These are phyloP conservation scores for Andrena fulva DNA, from an alignment of 2,888 invertebrate genomes.

Conservation along the genomic window DNA sequence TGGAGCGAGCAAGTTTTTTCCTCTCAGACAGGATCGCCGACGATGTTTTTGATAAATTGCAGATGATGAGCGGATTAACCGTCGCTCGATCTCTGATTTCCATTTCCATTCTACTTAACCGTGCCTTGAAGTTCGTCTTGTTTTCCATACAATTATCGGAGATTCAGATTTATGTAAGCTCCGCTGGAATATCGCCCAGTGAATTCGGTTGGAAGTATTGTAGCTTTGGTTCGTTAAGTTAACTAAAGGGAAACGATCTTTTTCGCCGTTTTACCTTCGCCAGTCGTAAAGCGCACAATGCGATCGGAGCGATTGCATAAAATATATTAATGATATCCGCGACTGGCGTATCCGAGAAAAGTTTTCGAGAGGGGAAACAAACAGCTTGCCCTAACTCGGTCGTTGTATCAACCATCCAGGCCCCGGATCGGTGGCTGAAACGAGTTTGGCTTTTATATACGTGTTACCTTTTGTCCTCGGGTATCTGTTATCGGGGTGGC, in stretches of 20 bases:
- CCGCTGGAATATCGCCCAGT: not conserved
- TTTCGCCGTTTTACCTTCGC: not conserved
- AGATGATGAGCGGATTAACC: not conserved
- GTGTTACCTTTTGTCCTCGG: constrained; percentile 58
- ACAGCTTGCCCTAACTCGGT: not conserved
- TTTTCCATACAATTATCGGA: not conserved
- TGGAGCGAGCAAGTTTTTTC: constrained; percentile 11
- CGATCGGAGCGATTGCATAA: constrained; percentile 7
- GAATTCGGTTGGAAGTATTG: not conserved
- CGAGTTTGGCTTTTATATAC: constrained; percentile 33
- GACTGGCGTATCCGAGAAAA: constrained; percentile 2
- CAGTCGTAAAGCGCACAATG: not conserved
- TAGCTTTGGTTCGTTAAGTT: not conserved
- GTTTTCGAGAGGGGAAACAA: not conserved
- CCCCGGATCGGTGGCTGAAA: not conserved
- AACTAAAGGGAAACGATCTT: not conserved
- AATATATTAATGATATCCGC: constrained; percentile 23
- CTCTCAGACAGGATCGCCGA: not conserved
- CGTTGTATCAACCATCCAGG: constrained; percentile 1
- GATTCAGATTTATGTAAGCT: not conserved
- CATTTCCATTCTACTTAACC: not conserved
- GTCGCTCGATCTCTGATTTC: not conserved
- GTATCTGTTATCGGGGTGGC: constrained; percentile 54
- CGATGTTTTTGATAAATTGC: not conserved
- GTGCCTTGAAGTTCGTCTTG: too few relatives aligned